A percentile compares a stretch with the other conserved stretches of the same genome.
These are phyloP conservation scores for Onthophagus sagittarius DNA, from an alignment of 2,888 invertebrate genomes.

Conservation along the genomic window DNA sequence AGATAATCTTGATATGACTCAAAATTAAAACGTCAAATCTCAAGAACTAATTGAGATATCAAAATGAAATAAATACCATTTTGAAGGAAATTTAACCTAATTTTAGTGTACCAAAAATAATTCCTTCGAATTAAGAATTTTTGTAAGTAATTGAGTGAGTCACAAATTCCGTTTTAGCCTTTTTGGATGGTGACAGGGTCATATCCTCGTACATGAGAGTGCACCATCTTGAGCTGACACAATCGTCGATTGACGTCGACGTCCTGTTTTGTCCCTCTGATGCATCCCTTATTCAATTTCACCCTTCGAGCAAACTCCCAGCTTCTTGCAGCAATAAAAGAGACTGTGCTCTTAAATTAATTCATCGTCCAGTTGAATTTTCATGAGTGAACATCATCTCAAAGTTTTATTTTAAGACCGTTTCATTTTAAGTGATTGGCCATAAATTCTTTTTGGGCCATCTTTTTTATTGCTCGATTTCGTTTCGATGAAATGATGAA, in stretches of 20 bases:
- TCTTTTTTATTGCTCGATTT: too few species aligned
- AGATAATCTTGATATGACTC: too few species aligned
- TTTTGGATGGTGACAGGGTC: neutral
- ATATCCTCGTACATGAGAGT: neutral
- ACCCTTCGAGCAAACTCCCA: neutral
- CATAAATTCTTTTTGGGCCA: neutral
- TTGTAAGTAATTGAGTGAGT: too few species aligned
- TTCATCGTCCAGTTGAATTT: conserved; percentile 2
- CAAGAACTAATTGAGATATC: too few species aligned
- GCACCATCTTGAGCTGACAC: conserved; percentile 5
- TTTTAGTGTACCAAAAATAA: too few species aligned
- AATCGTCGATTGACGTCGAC: conserved; percentile 4
- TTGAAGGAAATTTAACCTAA: too few species aligned
- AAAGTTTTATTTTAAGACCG: neutral
- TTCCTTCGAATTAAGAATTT: too few species aligned
- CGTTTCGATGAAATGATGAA: neutral
- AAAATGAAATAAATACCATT: too few species aligned
- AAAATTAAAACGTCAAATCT: too few species aligned
- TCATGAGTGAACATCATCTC: conserved; percentile 9
- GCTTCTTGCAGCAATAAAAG: neutral
- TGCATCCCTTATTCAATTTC: conserved; percentile 3
- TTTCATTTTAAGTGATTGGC: conserved; percentile 9
- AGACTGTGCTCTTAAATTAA: neutral
- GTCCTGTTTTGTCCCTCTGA: neutral
- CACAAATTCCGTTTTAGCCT: neutral